Evolutionary conservation across 2,797 vertebrate genomes (phyloP).

Genomic region (Crypturellus tataupa): DNA sequence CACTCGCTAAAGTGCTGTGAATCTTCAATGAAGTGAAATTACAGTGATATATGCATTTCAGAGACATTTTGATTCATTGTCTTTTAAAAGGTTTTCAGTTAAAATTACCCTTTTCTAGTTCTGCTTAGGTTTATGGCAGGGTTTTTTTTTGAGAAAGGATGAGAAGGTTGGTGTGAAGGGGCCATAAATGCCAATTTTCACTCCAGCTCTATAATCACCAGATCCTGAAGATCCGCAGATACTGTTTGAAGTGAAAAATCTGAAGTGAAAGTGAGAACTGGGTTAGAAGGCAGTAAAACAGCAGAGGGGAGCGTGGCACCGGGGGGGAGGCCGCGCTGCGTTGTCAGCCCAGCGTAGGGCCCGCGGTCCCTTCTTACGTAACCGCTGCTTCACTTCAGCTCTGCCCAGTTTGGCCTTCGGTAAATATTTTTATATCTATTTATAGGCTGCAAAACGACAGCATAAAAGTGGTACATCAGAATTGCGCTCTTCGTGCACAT

Average conservation of each 20-base stretch:
- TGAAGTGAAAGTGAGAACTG: no score
- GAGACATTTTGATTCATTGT: background rate
- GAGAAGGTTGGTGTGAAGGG: background rate
- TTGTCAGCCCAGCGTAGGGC: background rate
- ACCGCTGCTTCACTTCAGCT: background rate
- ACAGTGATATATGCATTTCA: background rate
- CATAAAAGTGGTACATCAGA: constrained; percentile 30
- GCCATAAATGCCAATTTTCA: background rate
- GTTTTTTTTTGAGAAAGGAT: background rate
- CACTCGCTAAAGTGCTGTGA: background rate
- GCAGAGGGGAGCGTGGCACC: background rate
- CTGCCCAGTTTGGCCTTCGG: constrained; percentile 36
- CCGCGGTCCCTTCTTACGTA: background rate
- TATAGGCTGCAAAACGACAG: constrained; percentile 29
- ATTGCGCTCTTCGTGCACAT: background rate
- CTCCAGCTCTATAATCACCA: background rate
- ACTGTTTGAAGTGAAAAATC: background rate
- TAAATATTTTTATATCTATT: constrained; percentile 65
- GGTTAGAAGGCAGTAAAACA: background rate
- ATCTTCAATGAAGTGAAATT: background rate
- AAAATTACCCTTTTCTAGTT: background rate
- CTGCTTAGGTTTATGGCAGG: background rate
- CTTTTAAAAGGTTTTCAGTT: background rate
- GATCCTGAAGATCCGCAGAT: background rate
- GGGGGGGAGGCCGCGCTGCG: fast-evolving